Percentiles rank a stretch among this genome's conserved stretches.
These are phyloP conservation scores for Garra rufa DNA, from an alignment of 2,113 vertebrate genomes.

Conservation along the genomic window DNA sequence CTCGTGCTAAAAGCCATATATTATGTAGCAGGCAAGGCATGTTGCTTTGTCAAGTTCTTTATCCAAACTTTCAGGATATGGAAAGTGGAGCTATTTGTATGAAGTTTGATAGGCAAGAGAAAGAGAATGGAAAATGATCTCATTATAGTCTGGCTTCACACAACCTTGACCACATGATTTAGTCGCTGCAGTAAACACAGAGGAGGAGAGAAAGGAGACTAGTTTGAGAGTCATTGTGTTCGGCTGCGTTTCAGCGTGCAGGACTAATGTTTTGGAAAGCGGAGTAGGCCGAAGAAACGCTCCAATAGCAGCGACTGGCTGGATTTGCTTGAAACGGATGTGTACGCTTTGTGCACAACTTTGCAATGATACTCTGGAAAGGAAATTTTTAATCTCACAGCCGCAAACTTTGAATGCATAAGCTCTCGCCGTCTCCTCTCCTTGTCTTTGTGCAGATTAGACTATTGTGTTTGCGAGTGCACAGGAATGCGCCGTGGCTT, in stretches of 20 bases:
- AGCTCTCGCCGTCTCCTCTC: constrained; percentile 66
- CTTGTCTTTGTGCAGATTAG: constrained; percentile 60
- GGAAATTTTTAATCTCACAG: constrained; percentile 78
- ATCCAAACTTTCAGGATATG: constrained; percentile 66
- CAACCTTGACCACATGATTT: constrained; percentile 77
- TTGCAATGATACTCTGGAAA: constrained; percentile 67
- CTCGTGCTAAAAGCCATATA: constrained; percentile 74
- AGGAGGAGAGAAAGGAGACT: constrained; percentile 56
- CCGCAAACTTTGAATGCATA: constrained; percentile 75
- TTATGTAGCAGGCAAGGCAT: constrained; percentile 77
- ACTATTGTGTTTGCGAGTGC: constrained; percentile 41
- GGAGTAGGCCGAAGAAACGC: constrained; percentile 71
- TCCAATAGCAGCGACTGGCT: constrained; percentile 68
- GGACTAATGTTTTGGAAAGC: constrained; percentile 81
- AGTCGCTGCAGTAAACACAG: constrained; percentile 67
- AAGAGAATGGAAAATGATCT: constrained; percentile 77
- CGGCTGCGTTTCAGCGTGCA: constrained; percentile 77
- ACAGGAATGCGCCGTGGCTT: constrained; percentile 32
- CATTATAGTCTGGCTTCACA: constrained; percentile 78
- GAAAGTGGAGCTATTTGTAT: constrained; percentile 68
- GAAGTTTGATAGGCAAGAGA: constrained; percentile 73
- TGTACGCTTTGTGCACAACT: constrained; percentile 63
- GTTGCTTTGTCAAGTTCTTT: constrained; percentile 77
- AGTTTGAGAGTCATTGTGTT: constrained; percentile 74
- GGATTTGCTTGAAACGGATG: constrained; percentile 75